A percentile compares a stretch with the other conserved stretches of the same genome.
These are phyloP conservation scores for Epicampocera succincta DNA, from an alignment of 2,888 invertebrate genomes.

Conservation along the genomic window DNA sequence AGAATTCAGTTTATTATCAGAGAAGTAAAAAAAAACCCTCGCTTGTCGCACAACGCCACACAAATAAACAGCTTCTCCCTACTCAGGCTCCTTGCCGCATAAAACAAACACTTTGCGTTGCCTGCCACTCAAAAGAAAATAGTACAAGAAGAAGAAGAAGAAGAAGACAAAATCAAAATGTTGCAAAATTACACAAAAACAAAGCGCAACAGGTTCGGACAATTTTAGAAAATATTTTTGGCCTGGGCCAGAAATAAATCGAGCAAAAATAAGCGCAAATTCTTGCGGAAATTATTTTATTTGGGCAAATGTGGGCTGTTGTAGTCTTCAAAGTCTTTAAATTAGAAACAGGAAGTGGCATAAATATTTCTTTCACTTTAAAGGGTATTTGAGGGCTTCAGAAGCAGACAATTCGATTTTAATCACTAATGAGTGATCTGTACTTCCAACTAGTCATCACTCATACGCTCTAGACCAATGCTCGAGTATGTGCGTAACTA, in stretches of 20 bases:
- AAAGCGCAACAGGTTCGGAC: conserved; percentile 70
- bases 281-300: conserved; percentile 38
- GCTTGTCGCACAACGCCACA: conserved; percentile 58
- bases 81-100: not conserved
- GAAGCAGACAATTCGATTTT: no score
- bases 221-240: conserved; percentile 79
- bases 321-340: not conserved
- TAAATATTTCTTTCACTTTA: not conserved
- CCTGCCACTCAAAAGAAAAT: conserved; percentile 33
- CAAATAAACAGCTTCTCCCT: not conserved
- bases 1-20: conserved; percentile 27
- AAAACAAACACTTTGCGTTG: conserved; percentile 4
- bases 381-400: not conserved
- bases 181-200: conserved; percentile 30
- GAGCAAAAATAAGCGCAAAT: conserved; percentile 32
- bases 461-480: no score
- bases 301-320: conserved; percentile 28
- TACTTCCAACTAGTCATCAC: no score
- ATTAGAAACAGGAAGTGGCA: conserved; percentile 41
- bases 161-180: conserved; percentile 11
- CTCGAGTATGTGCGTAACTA: no score
- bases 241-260: conserved; percentile 72
- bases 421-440: no score
- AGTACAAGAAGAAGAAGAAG: conserved; percentile 6
- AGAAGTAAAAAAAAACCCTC: conserved; percentile 40